Evolutionary conservation across 2,888 invertebrate genomes (phyloP), one percentile per base, ranked within the genome.

Genomic region (Clepsis dumicolana): DNA sequence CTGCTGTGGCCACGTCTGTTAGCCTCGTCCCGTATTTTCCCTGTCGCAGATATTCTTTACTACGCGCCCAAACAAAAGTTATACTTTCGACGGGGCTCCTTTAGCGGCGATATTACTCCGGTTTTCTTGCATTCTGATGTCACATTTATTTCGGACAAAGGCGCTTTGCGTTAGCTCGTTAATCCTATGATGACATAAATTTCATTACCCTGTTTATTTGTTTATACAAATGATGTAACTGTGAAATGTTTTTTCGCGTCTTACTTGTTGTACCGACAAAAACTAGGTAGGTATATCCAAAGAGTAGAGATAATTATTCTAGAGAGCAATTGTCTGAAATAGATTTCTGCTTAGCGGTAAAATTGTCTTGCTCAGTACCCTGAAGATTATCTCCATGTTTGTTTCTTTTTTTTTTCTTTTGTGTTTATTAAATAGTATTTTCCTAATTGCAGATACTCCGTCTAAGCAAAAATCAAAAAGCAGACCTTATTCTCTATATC

Each of bases 1-100:
- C 76, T 74, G 65, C 65, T 60, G 66, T 68, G 63, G 68, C 74
- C 77, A 74, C 75, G 75, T 76, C 75, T 75, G 67, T 74, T 74
- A 73, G 63, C 61, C 53, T 71, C 67, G 62, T 59, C 52, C 63
- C 48, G 64, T 53, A 50, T 57, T 71, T 63, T 65, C 29, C 63
- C 54, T 24, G 63, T 25, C 44, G 41, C 56, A 59, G 27, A 48
- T n/a, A 35, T 64, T 63, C 57, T 48, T 62, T 67, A 44, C 56
- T 27, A 56, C 27, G 48, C 29, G 1, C n/a, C 60, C 48, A 29
- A 61, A 61, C 60, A 62, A 67, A 59, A 56, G 62, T 67, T 48
- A 61, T 54, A 35, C 52, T 65, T 61, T 61, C 16, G 29, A 50
- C 14, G 14, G 25, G 27, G 48, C 35, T 18, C 48, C 35, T 63